Base-by-base conservation (phyloP, 1,140 invertebrate species). In the Laupala kohalensis region DNA sequence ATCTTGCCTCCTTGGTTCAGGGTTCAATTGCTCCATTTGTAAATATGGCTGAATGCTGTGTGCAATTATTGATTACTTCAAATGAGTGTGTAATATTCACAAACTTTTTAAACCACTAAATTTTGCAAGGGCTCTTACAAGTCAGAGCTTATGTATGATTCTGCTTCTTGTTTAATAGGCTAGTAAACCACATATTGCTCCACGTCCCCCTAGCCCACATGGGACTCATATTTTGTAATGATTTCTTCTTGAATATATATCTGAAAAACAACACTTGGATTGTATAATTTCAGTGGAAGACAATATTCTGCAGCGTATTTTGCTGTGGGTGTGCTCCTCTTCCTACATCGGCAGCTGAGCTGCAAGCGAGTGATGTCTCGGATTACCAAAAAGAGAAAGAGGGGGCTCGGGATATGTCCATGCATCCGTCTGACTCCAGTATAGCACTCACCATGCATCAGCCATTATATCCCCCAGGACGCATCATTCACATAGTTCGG, bases 401-500 rank as follows among this genome's bases (percentile, higher is more conserved):
- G 71, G 78, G 81, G 64, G 86, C 88, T 9, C 82, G 87, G 53
- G 84, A 85, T 19, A 84, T 86, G 69, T 85, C 86, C 23, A 83
- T 89, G 67, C 86, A 91, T 81, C 86, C 90, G 5, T 86, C 84
- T 70, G 89, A 90, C 76, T 88, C 87, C 75, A 86, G 85, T 65
- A 90, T 92, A 77, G 89, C 90, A 71, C 83, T 93, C 73, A 91
- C 90, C 69, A 81, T 93, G 74, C 89, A 94, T 82, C 85, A 90
- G 77, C 93, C 92, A 2, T 82, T 96, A 1, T 96, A 90, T 81
- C 92, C 92, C 63, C 94, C 94, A 6, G 94, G 94, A 4, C 86
- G 87, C 76, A 95, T 96, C 71, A 92, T 96, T 65, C 94, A 96
- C 78, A 88, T 96, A 29, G 93, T 96, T 65, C 83, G 93, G 69